Evolutionary conservation across 2,888 invertebrate genomes (phyloP).

Genomic region (Ferrisia virgata): DNA sequence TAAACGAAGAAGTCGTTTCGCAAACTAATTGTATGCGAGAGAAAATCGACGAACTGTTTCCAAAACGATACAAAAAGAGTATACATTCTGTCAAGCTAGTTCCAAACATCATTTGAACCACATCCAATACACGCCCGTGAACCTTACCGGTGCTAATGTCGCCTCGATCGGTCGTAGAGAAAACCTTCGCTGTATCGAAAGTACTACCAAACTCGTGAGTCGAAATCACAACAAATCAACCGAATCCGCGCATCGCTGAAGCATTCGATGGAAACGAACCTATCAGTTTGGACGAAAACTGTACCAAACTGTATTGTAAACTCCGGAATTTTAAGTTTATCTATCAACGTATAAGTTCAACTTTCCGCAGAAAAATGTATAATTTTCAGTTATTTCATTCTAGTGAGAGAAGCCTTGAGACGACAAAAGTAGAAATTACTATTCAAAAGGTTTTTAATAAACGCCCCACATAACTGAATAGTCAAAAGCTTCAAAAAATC

Average conservation of each 20-base stretch:
- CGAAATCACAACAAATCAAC: background rate
- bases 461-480: too few species aligned
- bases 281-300: background rate
- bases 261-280: background rate
- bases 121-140: background rate
- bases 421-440: too few species aligned
- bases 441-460: too few species aligned
- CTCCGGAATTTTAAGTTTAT: too few species aligned
- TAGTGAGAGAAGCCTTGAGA: too few species aligned
- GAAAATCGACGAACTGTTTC: conserved; percentile 12
- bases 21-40: background rate
- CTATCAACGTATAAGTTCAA: too few species aligned
- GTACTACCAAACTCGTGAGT: background rate
- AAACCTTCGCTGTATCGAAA: background rate
- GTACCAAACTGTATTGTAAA: too few species aligned
- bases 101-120: background rate
- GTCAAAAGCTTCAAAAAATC: too few species aligned
- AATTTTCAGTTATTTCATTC: too few species aligned
- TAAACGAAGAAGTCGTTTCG: background rate
- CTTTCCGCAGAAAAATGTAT: too few species aligned
- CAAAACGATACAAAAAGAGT: background rate
- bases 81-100: background rate
- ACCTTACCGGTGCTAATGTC: background rate
- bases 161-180: background rate
- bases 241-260: background rate